A percentile compares a stretch with the other conserved stretches of the same genome.
Evolutionary conservation across 2,113 vertebrate genomes (phyloP).

Genomic region (Terrapene triunguis): DNA sequence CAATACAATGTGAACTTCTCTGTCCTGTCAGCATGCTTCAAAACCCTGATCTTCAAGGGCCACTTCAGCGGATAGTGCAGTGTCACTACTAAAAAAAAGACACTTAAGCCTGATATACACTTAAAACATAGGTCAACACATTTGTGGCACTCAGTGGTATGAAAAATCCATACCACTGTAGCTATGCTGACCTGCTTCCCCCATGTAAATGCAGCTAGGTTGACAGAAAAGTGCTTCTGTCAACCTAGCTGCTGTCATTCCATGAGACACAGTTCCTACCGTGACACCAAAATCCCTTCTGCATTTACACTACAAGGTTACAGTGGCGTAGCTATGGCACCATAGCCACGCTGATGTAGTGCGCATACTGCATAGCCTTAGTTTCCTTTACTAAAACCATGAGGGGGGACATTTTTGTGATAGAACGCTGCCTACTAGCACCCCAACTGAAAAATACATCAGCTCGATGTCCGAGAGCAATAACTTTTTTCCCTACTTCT

Average conservation of each 20-base stretch:
- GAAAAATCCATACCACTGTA: neutral
- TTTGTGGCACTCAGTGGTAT: neutral
- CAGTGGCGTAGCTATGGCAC: neutral
- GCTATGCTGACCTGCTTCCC: rapidly evolving
- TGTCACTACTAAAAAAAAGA: neutral
- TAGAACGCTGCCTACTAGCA: neutral
- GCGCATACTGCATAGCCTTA: neutral
- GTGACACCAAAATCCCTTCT: neutral
- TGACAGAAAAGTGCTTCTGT: neutral
- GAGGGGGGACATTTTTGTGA: neutral
- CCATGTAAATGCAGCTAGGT: rapidly evolving
- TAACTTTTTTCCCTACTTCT: neutral
- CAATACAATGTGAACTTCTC: rapidly evolving
- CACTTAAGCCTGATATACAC: neutral
- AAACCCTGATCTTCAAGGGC: neutral
- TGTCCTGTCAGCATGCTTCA: neutral
- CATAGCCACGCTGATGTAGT: neutral
- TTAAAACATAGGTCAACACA: neutral
- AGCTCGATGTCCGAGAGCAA: constrained; percentile 31
- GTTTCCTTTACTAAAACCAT: neutral
- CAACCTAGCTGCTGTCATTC: neutral
- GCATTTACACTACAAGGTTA: neutral
- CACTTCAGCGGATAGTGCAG: neutral
- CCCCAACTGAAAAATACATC: neutral
- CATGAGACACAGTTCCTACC: neutral